A percentile compares a stretch with the other conserved stretches of the same genome.
phyloP scores from a whole-genome alignment of 1,140 invertebrate genomes.

The Drosophila simulans region DNA sequence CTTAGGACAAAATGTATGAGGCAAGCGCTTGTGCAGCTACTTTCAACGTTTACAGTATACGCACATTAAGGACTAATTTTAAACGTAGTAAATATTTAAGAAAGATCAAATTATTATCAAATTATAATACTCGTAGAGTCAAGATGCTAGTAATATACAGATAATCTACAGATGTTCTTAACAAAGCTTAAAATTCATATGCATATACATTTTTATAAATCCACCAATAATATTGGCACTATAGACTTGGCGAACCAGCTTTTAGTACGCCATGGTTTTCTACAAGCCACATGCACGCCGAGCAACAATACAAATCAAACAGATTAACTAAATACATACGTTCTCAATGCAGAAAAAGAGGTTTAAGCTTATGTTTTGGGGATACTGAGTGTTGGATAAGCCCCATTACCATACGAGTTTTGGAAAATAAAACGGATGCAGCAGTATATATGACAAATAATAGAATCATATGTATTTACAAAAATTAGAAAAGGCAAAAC shows the following conservation, averaged over 20 bases:
- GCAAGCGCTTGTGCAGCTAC: too few relatives aligned
- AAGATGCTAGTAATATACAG: too few relatives aligned
- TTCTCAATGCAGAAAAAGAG: constrained; percentile 19
- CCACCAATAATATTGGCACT: not conserved
- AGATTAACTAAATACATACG: constrained; percentile 9
- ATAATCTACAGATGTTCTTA: too few relatives aligned
- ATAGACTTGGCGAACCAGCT: too few relatives aligned
- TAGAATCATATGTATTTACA: constrained; percentile 59
- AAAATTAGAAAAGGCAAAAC: constrained; percentile 16
- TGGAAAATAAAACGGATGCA: constrained; percentile 67
- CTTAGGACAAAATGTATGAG: not conserved
- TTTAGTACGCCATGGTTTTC: not conserved
- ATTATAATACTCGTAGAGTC: too few relatives aligned
- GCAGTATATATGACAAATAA: constrained; percentile 41
- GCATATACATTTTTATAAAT: not conserved
- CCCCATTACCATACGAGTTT: constrained; percentile 44
- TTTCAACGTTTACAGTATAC: too few relatives aligned
- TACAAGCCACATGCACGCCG: constrained; percentile 11
- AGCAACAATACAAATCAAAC: constrained; percentile 2
- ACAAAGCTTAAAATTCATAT: too few relatives aligned
- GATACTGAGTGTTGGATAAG: constrained; percentile 11
- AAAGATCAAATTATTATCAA: too few relatives aligned
- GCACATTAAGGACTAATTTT: too few relatives aligned
- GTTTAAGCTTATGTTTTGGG: constrained; percentile 11
- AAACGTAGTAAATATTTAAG: too few relatives aligned